A percentile compares a stretch with the other conserved stretches of the same genome.
phyloP scores from a whole-genome alignment of 2,888 invertebrate genomes.

The Eristalis tenax region DNA sequence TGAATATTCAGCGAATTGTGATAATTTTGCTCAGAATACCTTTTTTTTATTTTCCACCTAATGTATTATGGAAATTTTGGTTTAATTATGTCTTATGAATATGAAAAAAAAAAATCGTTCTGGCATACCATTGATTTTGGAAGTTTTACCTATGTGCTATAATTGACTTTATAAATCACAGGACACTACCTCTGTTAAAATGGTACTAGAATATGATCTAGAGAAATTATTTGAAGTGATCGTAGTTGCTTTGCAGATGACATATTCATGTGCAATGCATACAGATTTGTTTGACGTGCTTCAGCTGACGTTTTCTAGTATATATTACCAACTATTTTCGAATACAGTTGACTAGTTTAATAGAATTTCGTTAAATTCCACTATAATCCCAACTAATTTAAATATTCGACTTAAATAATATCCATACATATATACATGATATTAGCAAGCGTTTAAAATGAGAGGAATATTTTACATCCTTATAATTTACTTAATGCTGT shows the following conservation, averaged over 20 bases:
- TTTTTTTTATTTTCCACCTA: too few species aligned
- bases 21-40: neutral
- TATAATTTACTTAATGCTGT: neutral
- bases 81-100: too few species aligned
- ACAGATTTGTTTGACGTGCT: neutral
- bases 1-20: neutral
- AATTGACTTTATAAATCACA: neutral
- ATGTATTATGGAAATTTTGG: too few species aligned
- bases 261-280: neutral
- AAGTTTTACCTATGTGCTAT: too few species aligned
- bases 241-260: conserved; percentile 4
- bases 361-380: neutral
- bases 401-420: neutral
- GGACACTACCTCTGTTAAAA: neutral
- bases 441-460: neutral
- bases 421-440: neutral
- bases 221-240: neutral
- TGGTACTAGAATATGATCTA: neutral
- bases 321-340: neutral
- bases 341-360: neutral
- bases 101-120: too few species aligned
- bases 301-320: neutral
- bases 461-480: neutral
- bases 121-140: too few species aligned
- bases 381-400: neutral